phyloP scores from a whole-genome alignment of 2,888 invertebrate genomes.

The Ypsolopha sequella region DNA sequence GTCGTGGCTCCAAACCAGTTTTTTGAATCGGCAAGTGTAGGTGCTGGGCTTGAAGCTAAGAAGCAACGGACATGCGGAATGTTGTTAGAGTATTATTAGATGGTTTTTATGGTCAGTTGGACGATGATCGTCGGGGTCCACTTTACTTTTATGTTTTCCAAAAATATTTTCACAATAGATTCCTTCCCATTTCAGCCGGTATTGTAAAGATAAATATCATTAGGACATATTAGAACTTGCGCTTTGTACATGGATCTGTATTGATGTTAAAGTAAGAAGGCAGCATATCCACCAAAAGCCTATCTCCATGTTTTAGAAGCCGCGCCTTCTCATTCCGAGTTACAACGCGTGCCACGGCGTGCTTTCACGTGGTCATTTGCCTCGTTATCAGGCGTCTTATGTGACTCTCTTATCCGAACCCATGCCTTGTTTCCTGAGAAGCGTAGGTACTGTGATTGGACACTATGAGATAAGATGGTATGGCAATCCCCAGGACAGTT shows the following conservation, averaged over 20 bases:
- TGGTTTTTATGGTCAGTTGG: conserved; percentile 1
- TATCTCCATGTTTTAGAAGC: conserved; percentile 9
- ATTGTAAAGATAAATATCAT: no score
- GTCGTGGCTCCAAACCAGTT: conserved; percentile 29
- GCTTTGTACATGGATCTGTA: no score
- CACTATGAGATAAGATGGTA: no score
- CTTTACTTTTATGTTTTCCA: no score
- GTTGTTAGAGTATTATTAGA: not conserved
- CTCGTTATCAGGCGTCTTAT: conserved; percentile 16
- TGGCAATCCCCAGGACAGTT: no score
- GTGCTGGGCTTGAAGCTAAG: conserved; percentile 9
- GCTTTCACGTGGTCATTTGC: conserved; percentile 19
- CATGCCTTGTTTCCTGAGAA: not conserved
- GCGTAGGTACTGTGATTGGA: no score
- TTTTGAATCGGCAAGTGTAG: conserved; percentile 55
- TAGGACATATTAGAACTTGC: no score
- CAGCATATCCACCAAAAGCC: no score
- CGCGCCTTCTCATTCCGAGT: conserved; percentile 8
- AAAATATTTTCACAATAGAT: no score
- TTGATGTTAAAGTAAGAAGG: no score
- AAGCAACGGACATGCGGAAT: conserved; percentile 1
- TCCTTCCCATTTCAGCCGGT: no score
- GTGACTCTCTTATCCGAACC: conserved; percentile 1
- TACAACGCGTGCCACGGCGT: conserved; percentile 10
- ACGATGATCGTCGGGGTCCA: no score